A percentile compares a stretch with the other conserved stretches of the same genome.
phyloP scores from a whole-genome alignment of 2,113 vertebrate species.

The Ctenodactylus gundi region DNA sequence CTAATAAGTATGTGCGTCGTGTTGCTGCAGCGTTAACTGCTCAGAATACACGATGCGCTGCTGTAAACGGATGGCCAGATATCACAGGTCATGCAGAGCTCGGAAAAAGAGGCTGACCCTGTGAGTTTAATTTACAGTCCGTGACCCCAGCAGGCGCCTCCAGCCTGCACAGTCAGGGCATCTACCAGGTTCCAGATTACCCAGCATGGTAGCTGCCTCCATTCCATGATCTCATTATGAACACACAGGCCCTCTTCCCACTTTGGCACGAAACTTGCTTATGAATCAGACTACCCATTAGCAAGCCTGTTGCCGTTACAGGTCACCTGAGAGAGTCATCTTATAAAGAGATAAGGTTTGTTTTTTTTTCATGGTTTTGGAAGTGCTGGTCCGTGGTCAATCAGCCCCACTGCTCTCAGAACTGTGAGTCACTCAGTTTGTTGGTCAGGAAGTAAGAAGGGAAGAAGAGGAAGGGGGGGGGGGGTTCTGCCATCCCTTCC shows the following conservation, averaged over 20 bases:
- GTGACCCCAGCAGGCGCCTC: conserved; percentile 16
- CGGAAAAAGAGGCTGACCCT: conserved; percentile 47
- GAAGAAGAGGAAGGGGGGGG: background rate
- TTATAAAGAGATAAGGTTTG: background rate
- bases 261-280: conserved; percentile 57
- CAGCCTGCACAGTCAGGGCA: background rate
- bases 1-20: conserved; percentile 81
- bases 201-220: background rate
- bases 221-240: conserved; percentile 28
- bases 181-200: conserved; percentile 46
- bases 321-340: background rate
- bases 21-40: conserved; percentile 58
- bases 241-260: background rate
- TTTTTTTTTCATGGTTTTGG: background rate
- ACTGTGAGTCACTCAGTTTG: background rate
- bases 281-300: conserved; percentile 34
- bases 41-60: conserved; percentile 72
- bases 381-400: background rate
- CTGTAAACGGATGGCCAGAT: conserved; percentile 62
- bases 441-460: background rate
- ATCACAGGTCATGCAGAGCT: conserved; percentile 68
- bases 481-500: background rate
- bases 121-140: conserved; percentile 65
- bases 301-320: background rate
- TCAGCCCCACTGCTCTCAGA: background rate